Conservation (phyloP, 1,140 invertebrate genomes). For the Antheraea mylitta region DNA sequence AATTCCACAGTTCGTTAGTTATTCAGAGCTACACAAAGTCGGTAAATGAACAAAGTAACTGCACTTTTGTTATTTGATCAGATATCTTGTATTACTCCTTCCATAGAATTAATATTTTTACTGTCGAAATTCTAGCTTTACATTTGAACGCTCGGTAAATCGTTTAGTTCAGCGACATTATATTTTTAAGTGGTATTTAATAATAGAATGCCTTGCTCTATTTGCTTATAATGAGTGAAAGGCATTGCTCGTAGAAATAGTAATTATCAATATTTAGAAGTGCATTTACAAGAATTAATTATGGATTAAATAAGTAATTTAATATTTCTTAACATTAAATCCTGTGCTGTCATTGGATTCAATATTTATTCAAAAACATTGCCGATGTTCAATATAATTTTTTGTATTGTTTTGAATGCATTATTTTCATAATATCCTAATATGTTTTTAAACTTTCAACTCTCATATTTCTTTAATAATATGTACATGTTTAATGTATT, state of each 20-base stretch:
- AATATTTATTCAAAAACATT: no score
- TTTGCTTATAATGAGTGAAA: constrained; percentile 5
- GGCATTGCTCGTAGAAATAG: not conserved
- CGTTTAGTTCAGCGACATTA: not conserved
- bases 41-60: constrained; percentile 12
- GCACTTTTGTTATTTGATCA: constrained; percentile 21
- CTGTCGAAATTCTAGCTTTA: not conserved
- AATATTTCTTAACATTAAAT: no score
- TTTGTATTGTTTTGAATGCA: no score
- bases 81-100: not conserved
- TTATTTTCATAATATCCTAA: no score
- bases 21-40: constrained; percentile 18
- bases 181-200: not conserved
- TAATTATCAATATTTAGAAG: not conserved
- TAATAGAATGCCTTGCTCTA: not conserved
- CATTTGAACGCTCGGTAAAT: not conserved
- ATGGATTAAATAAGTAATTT: no score
- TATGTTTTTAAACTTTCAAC: no score
- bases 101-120: not conserved
- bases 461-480: no score
- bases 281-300: not conserved
- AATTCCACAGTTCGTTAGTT: constrained; percentile 30
- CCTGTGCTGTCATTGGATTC: no score
- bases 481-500: no score
- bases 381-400: no score